Evolutionary conservation across 2,113 vertebrate species (phyloP).

Genomic region (Excalfactoria chinensis): DNA sequence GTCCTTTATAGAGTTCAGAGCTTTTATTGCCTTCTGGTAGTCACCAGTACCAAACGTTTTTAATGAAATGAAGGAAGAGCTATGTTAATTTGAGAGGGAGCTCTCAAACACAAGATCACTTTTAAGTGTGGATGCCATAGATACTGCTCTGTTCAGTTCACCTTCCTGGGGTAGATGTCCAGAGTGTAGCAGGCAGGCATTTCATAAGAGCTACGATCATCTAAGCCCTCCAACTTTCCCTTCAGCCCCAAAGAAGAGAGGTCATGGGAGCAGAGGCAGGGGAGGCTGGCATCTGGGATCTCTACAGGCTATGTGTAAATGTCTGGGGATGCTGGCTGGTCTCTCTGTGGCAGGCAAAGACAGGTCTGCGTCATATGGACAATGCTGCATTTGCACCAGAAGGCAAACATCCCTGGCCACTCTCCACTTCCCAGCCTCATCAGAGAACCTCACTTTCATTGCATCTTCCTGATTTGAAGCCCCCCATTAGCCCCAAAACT

Average conservation of each 20-base stretch:
- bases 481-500: accelerated
- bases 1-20: not conserved
- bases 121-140: not conserved
- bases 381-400: not conserved
- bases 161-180: not conserved
- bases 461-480: not conserved
- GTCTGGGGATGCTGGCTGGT: not conserved
- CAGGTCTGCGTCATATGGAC: not conserved
- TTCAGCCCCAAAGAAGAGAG: not conserved
- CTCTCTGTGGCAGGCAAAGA: not conserved
- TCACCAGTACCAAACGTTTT: not conserved
- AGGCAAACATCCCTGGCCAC: not conserved
- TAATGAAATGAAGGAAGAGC: not conserved
- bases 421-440: not conserved
- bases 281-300: accelerated
- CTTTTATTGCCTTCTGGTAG: not conserved
- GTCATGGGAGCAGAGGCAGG: not conserved
- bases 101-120: not conserved
- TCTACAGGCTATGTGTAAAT: not conserved
- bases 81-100: not conserved
- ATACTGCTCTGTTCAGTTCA: not conserved
- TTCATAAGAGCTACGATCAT: not conserved
- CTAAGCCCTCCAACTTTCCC: not conserved
- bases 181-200: not conserved
- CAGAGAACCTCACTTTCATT: not conserved